phyloP scores from a whole-genome alignment of 2,888 invertebrate species.

The Rhodophaea formosa region DNA sequence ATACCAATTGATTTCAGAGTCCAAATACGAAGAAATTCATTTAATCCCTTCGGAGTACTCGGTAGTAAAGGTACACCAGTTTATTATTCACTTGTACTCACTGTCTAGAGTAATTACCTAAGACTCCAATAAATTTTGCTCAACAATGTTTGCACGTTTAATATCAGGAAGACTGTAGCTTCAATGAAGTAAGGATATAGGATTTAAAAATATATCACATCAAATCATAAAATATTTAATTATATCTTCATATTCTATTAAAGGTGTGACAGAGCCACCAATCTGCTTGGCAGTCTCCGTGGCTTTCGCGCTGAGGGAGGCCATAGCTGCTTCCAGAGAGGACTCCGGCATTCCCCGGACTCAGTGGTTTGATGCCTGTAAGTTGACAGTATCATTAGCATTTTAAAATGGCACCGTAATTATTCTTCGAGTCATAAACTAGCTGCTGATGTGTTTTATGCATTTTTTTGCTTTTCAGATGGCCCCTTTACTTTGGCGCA shows the following conservation, averaged over 20 bases:
- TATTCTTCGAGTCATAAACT: too few relatives aligned
- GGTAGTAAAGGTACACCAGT: constrained; percentile 82
- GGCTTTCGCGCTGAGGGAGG: constrained; percentile 81
- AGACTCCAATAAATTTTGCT: too few relatives aligned
- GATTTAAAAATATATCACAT: too few relatives aligned
- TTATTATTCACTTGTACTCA: constrained; percentile 8
- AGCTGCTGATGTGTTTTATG: too few relatives aligned
- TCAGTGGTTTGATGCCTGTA: constrained; percentile 81
- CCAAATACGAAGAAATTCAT: constrained; percentile 82
- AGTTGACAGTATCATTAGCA: constrained; percentile 28
- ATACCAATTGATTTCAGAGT: constrained; percentile 88
- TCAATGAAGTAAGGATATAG: too few relatives aligned
- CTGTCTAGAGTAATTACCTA: not conserved
- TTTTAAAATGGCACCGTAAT: too few relatives aligned
- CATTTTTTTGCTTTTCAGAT: constrained; percentile 55
- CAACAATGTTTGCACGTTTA: too few relatives aligned
- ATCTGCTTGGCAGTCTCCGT: constrained; percentile 57
- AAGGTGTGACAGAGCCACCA: constrained; percentile 54
- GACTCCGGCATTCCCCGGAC: constrained; percentile 73
- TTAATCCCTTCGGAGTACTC: constrained; percentile 82
- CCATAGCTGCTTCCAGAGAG: constrained; percentile 80
- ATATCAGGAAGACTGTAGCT: not conserved
- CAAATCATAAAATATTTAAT: not conserved
- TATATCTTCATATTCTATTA: not conserved
- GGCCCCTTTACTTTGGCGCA: constrained; percentile 70